Base-by-base conservation (phyloP, 2,797 vertebrate genomes). In the Chromobotia macracanthus region DNA sequence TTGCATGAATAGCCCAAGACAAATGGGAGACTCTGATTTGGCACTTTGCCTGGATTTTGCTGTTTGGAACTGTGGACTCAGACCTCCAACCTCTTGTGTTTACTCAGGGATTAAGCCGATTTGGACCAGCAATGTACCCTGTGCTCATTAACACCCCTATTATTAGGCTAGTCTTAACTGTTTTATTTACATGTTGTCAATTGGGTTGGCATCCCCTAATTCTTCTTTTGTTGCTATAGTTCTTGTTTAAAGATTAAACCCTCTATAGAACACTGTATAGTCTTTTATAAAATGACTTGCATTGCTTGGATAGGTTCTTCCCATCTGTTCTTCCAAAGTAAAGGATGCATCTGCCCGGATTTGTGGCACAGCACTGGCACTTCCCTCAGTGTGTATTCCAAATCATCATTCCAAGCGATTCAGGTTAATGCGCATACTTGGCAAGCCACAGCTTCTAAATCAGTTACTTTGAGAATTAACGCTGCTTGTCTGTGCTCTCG, bases 41-140 rank as follows among this genome's bases (percentile, higher is more conserved):
- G 50, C 53, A 53, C 46, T 73, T 16, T 48, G 68, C 44, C 50
- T 15, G 48, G 56, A 68, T 58, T 72, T 66, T 18, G 48, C 28
- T 16, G 21, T 67, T 81, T 81, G 67, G 63, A 69, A 48, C 31
- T 50, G 35, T 16, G 41, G 55, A 68, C 70, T 63, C 19, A 8
- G 60, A 55, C 66, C 77, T 75, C 75, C 0, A 3, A 75, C 73
- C 38, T 64, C 28, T 58, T 72, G 77, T 85, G 76, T 84, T 82
- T 80, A 75, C 72, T 79, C 31, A 16, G 70, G 71, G 82, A 86
- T 86, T 84, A 78, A 63, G 80, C 21, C 41, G 67, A 83, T 79
- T 31, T 79, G 75, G 61, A 79, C 80, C 13, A 28, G 12, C 25
- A 25, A 15, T 61, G 72, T 66, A 51, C 67, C 38, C 60, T 76